Evolutionary conservation across 64 coral and sea anemone genomes (phyloP), one percentile per base, ranked within the genome.

Genomic region (Cladopsammia gracilis): DNA sequence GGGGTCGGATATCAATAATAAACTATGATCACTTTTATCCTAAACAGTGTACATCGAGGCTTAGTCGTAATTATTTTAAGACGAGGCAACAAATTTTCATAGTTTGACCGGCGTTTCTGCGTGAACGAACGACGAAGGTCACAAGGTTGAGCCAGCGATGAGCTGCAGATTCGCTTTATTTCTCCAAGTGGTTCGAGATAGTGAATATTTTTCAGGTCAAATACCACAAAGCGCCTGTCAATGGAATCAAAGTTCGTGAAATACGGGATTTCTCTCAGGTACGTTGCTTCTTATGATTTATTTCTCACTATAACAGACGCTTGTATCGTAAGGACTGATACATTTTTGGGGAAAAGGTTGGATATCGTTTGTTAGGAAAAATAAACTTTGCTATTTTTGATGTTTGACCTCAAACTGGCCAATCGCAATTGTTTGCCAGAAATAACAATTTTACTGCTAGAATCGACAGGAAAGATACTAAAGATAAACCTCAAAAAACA

Each of bases 171-270:
- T 67, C 61, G 61, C 62, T 67, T 5, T 47, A 69, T 68, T 50
- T 2, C 13, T 67, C 46, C 1, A 9, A 34, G 25, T 60, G 6
- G 3, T 84, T 43, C 20, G 49, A 34, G 16, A 10, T 7, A 11
- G 58, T 49, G 14, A 43, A n/a, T n/a, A 67, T 46, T 50, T n/a
- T 26, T 79, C 6, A 15, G 3, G 54, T 58, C 20, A 60, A 42
- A 44, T 5, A 24, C 75, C 10, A 62, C 61, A 84, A 51, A 84
- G 80, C 80, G 60, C n/a, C 80, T 67, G 6, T 49, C 80, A 68
- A 84, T 82, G 79, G 79, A 84, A 84, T 67, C 64, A n/a, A 84
- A 47, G n/a, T 24, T 65, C 67, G 62, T 22, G n/a, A 51, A 49
- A 15, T 14, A 67, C 62, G 62, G 61, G 47, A 50, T 49, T 68